phyloP scores from a whole-genome alignment of 2,888 invertebrate genomes.

The Latrodectus hesperus region DNA sequence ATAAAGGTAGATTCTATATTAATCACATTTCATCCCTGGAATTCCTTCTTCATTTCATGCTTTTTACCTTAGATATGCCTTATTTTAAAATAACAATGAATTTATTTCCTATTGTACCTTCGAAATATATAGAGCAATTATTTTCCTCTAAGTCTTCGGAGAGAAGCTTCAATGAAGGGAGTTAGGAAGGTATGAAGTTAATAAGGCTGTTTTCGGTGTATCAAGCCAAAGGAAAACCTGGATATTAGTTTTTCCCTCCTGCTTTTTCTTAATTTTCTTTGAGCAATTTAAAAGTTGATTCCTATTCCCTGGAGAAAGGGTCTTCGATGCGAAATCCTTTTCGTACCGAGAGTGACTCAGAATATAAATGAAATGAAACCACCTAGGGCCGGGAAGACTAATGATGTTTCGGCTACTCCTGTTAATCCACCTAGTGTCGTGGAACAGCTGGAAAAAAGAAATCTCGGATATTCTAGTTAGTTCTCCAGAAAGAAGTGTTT shows the following conservation, averaged over 20 bases:
- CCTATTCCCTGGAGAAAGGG: slow-evolving; percentile 26
- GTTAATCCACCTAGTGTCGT: slow-evolving; percentile 52
- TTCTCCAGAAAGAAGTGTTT: slow-evolving; percentile 36
- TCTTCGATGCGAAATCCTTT: slow-evolving; percentile 34
- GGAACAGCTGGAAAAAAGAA: slow-evolving; percentile 40
- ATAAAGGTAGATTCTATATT: too few relatives aligned
- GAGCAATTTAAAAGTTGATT: slow-evolving; percentile 48
- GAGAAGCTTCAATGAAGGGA: neutral
- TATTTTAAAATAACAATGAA: neutral
- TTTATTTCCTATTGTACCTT: neutral
- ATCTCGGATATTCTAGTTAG: slow-evolving; percentile 44
- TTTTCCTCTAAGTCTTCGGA: neutral
- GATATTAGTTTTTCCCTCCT: slow-evolving; percentile 26
- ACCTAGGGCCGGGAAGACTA: slow-evolving; percentile 47
- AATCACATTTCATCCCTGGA: too few relatives aligned
- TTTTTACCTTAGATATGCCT: neutral
- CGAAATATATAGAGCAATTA: neutral
- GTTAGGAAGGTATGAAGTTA: slow-evolving; percentile 20
- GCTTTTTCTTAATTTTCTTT: slow-evolving; percentile 26
- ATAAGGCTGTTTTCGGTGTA: slow-evolving; percentile 19
- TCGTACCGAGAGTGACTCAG: slow-evolving; percentile 10
- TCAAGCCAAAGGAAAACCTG: slow-evolving; percentile 9
- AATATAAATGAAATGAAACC: slow-evolving; percentile 57
- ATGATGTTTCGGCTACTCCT: slow-evolving; percentile 54
- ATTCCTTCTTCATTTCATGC: too few relatives aligned